Evolutionary conservation across 2,888 invertebrate genomes (phyloP).

Genomic region (Junonia oenone): DNA sequence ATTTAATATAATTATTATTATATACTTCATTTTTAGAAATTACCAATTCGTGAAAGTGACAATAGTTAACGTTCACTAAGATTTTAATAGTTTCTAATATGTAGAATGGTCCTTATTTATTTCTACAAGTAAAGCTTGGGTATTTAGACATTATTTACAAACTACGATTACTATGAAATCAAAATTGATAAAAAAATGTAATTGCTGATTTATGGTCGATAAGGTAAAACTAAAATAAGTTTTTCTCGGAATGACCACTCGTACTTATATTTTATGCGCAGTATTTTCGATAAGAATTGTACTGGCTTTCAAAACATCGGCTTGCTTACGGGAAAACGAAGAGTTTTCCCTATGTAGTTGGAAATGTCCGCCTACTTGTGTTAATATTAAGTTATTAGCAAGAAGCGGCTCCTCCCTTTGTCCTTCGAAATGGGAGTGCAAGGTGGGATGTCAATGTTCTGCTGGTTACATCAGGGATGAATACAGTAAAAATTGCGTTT

Average conservation of each 20-base stretch:
- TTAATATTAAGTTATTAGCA: slow-evolving; percentile 50
- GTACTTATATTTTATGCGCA: slow-evolving; percentile 1
- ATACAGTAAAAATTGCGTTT: slow-evolving; percentile 53
- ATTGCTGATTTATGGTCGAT: background rate
- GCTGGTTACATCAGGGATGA: slow-evolving; percentile 61
- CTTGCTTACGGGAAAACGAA: slow-evolving; percentile 49
- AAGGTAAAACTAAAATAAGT: background rate
- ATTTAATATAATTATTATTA: too few relatives aligned
- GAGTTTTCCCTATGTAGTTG: slow-evolving; percentile 63
- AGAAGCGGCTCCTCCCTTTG: slow-evolving; percentile 35
- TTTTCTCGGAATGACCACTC: background rate
- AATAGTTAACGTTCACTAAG: too few relatives aligned
- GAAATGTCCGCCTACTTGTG: slow-evolving; percentile 65
- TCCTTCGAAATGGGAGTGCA: slow-evolving; percentile 58
- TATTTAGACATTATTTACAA: too few relatives aligned
- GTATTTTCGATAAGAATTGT: slow-evolving; percentile 14
- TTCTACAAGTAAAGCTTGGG: too few relatives aligned
- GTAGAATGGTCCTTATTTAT: too few relatives aligned
- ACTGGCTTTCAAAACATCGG: slow-evolving; percentile 45
- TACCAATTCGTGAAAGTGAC: too few relatives aligned
- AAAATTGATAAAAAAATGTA: background rate
- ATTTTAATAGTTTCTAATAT: too few relatives aligned
- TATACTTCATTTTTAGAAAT: too few relatives aligned
- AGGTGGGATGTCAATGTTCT: slow-evolving; percentile 59
- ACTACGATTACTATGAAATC: background rate